Evolutionary conservation across 2,888 invertebrate species (phyloP), one percentile per base, ranked within the genome.

Genomic region (Idaea biselata): DNA sequence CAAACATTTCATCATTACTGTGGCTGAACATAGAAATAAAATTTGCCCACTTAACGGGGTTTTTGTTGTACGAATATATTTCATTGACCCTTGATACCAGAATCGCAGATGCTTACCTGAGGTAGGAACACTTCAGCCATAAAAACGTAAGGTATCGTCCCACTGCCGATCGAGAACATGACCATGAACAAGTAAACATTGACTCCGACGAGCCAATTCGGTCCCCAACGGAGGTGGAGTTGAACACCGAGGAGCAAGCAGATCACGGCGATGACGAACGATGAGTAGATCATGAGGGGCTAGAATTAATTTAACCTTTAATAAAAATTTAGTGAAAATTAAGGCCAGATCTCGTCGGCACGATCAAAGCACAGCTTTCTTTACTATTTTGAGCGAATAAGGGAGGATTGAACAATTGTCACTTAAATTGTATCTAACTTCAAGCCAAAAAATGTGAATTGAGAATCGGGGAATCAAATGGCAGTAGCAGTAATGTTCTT

Each of bases 61-160:
- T 25, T 25, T 3, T 25, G 25, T 3, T 25, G 25, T 25, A 25
- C 25, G 5, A 25, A 5, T 5, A 25, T 25, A n/a, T 25, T 25
- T 25, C 25, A 25, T 3, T 25, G 5, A 1, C 25, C 55, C n/a
- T 5, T 8, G 18, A 14, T 18, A 18, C 56, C 56, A 56, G 11
- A 5, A 18, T 16, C 3, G 14, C 17, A 64, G 8, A 56, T 59
- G 32, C 70, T 63, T 59, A 87, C 88, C 79, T 88, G 84, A n/a
- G 88, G 87, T 58, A 87, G 63, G 61, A 87, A 87, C 1, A 86
- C 67, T 62, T 88, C 88, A 58, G 83, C 78, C 0, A 77, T 58
- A 1, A 87, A 60, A 1, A 88, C 80, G 18, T 72, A 81, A 0
- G 87, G 84, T n/a, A 88, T 78, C 0, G 82, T 86, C 0, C 87